These are phyloP conservation scores for Trichogramma dendrolimi DNA, from an alignment of 2,888 invertebrate genomes.

Conservation along the genomic window DNA sequence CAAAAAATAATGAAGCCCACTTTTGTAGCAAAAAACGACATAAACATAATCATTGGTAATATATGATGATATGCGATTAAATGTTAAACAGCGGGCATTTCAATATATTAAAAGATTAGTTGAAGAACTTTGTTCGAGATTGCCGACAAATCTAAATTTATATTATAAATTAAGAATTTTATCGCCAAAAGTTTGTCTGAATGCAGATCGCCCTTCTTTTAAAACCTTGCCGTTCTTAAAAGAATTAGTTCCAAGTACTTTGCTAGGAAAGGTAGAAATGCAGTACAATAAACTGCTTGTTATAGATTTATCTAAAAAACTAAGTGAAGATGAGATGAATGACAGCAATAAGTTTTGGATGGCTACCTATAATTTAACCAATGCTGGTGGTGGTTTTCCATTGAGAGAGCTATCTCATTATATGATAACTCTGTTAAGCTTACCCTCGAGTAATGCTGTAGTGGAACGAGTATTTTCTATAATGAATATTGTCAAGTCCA, in stretches of 20 bases:
- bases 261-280: slow-evolving; percentile 17
- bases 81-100: slow-evolving; percentile 17
- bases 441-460: slow-evolving; percentile 22
- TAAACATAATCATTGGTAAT: not conserved
- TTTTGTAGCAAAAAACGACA: slow-evolving; percentile 4
- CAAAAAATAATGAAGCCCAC: slow-evolving; percentile 19
- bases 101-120: slow-evolving; percentile 16
- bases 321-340: not conserved
- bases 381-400: slow-evolving; percentile 18
- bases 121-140: slow-evolving; percentile 11
- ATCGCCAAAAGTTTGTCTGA: slow-evolving; percentile 18
- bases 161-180: slow-evolving; percentile 11
- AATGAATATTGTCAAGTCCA: slow-evolving; percentile 23
- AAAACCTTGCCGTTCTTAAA: slow-evolving; percentile 13
- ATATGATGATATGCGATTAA: not conserved
- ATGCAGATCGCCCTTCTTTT: slow-evolving; percentile 12
- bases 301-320: slow-evolving; percentile 13
- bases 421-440: slow-evolving; percentile 13
- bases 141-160: slow-evolving; percentile 20
- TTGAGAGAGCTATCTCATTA: slow-evolving; percentile 16
- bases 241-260: not conserved
- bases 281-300: slow-evolving; percentile 20
- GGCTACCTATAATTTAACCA: slow-evolving; percentile 15
- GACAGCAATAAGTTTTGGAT: slow-evolving; percentile 21
- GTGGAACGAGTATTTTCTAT: slow-evolving; percentile 26